These are phyloP conservation scores for Epizoanthus illoricatus DNA, from an alignment of 92 coral and sea anemone species.

Conservation along the genomic window DNA sequence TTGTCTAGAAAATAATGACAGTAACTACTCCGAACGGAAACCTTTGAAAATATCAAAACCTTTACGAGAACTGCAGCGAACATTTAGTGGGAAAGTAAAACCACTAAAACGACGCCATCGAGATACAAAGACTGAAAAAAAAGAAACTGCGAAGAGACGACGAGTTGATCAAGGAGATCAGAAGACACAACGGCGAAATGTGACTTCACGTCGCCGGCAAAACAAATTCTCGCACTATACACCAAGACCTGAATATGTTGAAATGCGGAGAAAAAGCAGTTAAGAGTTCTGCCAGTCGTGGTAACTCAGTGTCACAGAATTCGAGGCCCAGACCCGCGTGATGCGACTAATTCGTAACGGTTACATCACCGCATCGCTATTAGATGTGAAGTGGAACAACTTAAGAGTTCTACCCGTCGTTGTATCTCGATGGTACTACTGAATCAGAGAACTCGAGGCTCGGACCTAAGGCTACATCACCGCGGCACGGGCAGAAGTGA, in stretches of 20 bases:
- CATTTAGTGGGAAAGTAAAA: neutral
- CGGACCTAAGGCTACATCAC: too few species aligned
- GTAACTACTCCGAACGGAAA: neutral
- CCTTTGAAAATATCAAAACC: slow-evolving; percentile 11
- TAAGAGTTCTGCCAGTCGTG: too few species aligned
- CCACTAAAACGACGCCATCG: slow-evolving; percentile 28
- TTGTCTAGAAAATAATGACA: slow-evolving; percentile 15
- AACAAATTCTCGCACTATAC: slow-evolving; percentile 27
- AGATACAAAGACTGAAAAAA: neutral
- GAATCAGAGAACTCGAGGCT: too few species aligned
- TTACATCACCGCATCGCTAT: too few species aligned
- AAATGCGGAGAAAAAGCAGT: slow-evolving; percentile 18
- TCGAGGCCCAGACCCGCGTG: too few species aligned
- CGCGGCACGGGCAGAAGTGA: too few species aligned
- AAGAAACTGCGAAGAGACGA: slow-evolving; percentile 10
- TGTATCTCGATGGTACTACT: too few species aligned
- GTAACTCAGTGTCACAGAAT: too few species aligned
- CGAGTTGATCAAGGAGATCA: slow-evolving; percentile 12
- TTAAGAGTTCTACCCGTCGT: too few species aligned
- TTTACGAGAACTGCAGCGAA: neutral
- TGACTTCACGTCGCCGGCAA: slow-evolving; percentile 39
- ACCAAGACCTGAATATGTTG: slow-evolving; percentile 35
- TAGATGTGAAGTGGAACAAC: too few species aligned
- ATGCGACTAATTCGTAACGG: too few species aligned
- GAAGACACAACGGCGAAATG: slow-evolving; percentile 8